Conservation (phyloP, 2,888 invertebrate genomes). For the Melolontha melolontha region DNA sequence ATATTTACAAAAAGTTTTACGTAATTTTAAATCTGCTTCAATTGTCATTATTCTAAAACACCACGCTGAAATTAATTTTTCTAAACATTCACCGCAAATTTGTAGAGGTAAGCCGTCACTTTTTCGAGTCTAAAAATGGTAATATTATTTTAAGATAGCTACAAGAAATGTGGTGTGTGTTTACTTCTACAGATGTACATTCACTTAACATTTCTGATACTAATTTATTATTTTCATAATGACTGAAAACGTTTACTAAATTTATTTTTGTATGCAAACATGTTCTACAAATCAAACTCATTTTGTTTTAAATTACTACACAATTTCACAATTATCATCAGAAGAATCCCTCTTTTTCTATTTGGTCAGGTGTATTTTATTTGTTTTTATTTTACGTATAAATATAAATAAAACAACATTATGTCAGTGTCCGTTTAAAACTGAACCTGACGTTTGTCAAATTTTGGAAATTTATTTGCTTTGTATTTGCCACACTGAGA, state of each 20-base stretch:
- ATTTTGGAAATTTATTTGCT: too few species aligned
- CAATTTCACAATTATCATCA: too few species aligned
- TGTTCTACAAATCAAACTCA: conserved; percentile 3
- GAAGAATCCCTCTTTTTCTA: too few species aligned
- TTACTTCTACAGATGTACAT: neutral
- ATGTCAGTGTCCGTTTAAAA: too few species aligned
- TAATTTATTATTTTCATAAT: conserved; percentile 4
- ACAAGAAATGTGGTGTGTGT: neutral
- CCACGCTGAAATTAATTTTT: conserved; percentile 8
- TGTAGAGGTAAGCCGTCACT: neutral
- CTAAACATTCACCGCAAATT: neutral
- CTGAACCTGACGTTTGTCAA: too few species aligned
- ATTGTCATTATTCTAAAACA: neutral
- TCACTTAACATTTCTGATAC: conserved; percentile 4
- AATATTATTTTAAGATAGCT: neutral
- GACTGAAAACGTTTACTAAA: neutral
- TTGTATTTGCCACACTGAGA: too few species aligned
- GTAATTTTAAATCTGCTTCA: neutral
- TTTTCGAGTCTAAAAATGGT: neutral
- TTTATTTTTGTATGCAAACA: neutral
- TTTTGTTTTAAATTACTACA: too few species aligned
- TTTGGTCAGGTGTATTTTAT: too few species aligned
- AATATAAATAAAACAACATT: too few species aligned
- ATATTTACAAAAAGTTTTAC: neutral
- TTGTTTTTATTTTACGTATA: too few species aligned